A percentile compares a stretch with the other conserved stretches of the same genome.
phyloP scores from a whole-genome alignment of 2,888 invertebrate genomes.

The Plagiodera versicolora region DNA sequence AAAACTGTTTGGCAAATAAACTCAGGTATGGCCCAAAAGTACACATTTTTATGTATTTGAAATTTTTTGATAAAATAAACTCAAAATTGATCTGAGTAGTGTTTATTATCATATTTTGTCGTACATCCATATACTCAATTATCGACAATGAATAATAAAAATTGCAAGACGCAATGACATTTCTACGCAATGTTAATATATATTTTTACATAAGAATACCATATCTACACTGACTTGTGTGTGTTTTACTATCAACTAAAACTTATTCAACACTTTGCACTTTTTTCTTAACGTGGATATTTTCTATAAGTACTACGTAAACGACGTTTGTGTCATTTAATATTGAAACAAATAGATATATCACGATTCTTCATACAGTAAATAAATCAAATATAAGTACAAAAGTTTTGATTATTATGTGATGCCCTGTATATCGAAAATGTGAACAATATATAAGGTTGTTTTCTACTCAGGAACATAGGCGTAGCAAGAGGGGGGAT shows the following conservation, averaged over 20 bases:
- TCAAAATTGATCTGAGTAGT: neutral
- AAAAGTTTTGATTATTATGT: neutral
- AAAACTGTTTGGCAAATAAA: too few species aligned
- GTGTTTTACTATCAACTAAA: constrained; percentile 32
- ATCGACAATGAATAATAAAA: constrained; percentile 42
- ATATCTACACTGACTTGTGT: constrained; percentile 46
- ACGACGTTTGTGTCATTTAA: neutral
- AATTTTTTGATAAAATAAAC: neutral
- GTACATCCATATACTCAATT: constrained; percentile 45
- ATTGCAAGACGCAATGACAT: constrained; percentile 28
- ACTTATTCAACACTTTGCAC: constrained; percentile 38
- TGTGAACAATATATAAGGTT: neutral
- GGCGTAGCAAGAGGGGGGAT: too few species aligned
- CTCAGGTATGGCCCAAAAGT: too few species aligned
- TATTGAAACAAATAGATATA: neutral
- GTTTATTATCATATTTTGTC: constrained; percentile 45
- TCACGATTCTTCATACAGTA: neutral
- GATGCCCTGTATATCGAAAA: neutral
- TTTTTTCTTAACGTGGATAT: constrained; percentile 17
- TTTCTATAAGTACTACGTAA: neutral
- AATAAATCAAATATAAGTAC: neutral
- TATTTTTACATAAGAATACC: constrained; percentile 47
- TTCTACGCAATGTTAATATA: constrained; percentile 22
- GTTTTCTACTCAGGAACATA: too few species aligned
- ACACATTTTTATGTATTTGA: too few species aligned